Evolutionary conservation across 2,888 invertebrate genomes (phyloP), one percentile per base, ranked within the genome.

Genomic region (Tipula confusa): DNA sequence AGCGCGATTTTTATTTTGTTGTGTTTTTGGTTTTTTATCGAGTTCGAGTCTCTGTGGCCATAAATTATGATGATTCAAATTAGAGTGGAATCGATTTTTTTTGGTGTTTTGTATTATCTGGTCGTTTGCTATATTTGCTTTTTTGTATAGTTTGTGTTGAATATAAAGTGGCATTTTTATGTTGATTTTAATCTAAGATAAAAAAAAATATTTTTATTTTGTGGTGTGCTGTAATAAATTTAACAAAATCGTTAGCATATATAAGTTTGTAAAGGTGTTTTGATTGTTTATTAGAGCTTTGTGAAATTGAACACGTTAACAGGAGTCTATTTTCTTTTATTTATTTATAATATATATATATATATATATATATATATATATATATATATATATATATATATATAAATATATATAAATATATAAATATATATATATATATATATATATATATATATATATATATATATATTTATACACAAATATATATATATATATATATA

Each of bases 141-240:
- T n/a, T n/a, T n/a, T n/a, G n/a, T n/a, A n/a, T n/a, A n/a, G n/a
- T n/a, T n/a, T 64, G 64, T 64, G 64, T 64, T 24, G 64, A 64
- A 64, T 64, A 64, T 64, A 64, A 64, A 64, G 64, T 64, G 64
- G 64, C 64, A 64, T 64, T 64, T 64, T 64, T 64, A 64, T 64
- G 64, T 64, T 64, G 64, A 64, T 64, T 64, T 24, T 64, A 64
- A 64, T 64, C 64, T 64, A 0, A 18, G 64, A 64, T 64, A 64
- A 64, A n/a, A n/a, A n/a, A n/a, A n/a, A n/a, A 64, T 9, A 64
- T 64, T 64, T 64, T 64, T 24, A n/a, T n/a, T 64, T 24, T 64
- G 9, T 24, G 43, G 43, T 43, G 43, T 64, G 64, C 24, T 64
- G 64, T 24, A 64, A 64, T 64, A 64, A 64, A 64, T 64, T 64